Conservation (phyloP, 2,797 vertebrate genomes). For the Nasua narica region DNA sequence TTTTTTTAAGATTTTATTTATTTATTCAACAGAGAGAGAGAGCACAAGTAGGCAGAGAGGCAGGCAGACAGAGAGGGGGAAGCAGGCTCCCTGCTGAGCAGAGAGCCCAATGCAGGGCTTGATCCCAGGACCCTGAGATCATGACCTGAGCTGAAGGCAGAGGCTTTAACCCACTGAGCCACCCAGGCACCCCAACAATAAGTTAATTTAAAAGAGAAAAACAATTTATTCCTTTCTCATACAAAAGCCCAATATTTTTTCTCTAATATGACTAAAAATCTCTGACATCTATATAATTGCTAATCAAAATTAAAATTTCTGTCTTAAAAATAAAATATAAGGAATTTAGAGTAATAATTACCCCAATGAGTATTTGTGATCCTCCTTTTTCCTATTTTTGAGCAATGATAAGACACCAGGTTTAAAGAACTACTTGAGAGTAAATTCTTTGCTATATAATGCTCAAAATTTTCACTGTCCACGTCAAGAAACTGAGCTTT, state of each 20-base stretch:
- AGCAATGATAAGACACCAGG: background rate
- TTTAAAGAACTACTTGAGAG: background rate
- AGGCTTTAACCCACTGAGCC: no score
- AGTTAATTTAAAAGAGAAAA: background rate
- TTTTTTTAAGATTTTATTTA: background rate
- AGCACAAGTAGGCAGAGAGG: no score
- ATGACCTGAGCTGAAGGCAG: no score
- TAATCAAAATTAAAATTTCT: background rate
- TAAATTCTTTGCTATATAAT: background rate
- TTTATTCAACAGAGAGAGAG: no score
- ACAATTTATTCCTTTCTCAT: background rate
- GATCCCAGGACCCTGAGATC: no score
- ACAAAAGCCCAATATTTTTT: background rate
- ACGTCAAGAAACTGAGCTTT: background rate
- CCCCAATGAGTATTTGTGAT: background rate
- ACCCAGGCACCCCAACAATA: background rate
- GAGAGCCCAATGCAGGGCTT: no score
- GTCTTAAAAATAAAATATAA: background rate
- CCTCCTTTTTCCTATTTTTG: background rate
- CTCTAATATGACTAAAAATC: background rate
- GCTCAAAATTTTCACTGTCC: background rate
- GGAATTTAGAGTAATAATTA: background rate
- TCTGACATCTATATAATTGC: background rate
- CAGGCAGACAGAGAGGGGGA: no score
- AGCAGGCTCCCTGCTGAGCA: no score